Evolutionary conservation across 2,888 invertebrate genomes (phyloP).

Genomic region (Leptura quadrifasciata): DNA sequence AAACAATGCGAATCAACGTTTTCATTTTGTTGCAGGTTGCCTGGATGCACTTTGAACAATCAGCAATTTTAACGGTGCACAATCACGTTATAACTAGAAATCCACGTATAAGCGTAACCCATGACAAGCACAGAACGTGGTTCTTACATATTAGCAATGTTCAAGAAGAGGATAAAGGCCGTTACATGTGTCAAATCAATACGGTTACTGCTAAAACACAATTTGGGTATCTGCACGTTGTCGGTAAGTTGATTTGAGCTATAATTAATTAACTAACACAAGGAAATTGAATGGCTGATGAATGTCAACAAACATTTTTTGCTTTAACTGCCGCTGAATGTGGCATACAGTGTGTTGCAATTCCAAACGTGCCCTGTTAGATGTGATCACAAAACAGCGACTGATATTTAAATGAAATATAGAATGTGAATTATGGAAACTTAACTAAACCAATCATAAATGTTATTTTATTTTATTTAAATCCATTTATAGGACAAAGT

Average conservation of each 20-base stretch:
- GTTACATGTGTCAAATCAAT: constrained; percentile 97
- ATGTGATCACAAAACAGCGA: background rate
- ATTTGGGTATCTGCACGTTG: constrained; percentile 93
- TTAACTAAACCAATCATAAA: too few relatives aligned
- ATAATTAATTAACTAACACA: constrained; percentile 26
- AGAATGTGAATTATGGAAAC: too few relatives aligned
- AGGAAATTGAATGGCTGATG: constrained; percentile 16
- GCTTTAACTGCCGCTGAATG: background rate
- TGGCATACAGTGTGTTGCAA: background rate
- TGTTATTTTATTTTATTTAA: too few relatives aligned
- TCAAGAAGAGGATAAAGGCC: constrained; percentile 92
- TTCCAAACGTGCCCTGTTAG: background rate
- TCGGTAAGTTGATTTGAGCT: constrained; percentile 80
- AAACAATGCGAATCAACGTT: constrained; percentile 11
- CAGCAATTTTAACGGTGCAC: constrained; percentile 93
- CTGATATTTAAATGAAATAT: background rate
- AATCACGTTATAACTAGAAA: constrained; percentile 96
- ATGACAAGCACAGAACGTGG: constrained; percentile 95
- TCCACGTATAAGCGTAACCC: constrained; percentile 92
- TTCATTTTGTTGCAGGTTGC: constrained; percentile 83
- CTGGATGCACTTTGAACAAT: constrained; percentile 97
- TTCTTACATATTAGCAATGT: constrained; percentile 94
- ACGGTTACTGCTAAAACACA: constrained; percentile 95
- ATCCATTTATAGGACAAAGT: too few relatives aligned
- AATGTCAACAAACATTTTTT: constrained; percentile 10